Evolutionary conservation across 2,797 vertebrate genomes (phyloP).

Genomic region (Alauda arvensis): DNA sequence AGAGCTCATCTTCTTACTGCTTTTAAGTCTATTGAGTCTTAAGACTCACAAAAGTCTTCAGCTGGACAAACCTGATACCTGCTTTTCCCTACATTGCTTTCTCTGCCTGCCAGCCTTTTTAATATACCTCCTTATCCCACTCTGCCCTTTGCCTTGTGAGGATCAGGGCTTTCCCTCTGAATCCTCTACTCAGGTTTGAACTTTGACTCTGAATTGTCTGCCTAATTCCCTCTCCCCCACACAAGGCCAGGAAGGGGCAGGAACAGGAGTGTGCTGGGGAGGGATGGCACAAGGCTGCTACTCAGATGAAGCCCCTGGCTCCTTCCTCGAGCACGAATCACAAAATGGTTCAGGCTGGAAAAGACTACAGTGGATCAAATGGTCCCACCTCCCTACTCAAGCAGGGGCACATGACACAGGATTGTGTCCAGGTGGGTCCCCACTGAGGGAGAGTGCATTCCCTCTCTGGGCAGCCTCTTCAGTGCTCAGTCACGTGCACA

Average conservation of each 20-base stretch:
- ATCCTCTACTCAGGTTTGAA: neutral
- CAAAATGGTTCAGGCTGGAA: neutral
- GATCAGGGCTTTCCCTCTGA: neutral
- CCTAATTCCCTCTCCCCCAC: neutral
- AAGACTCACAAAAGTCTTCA: neutral
- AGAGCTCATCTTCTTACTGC: neutral
- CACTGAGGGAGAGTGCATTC: neutral
- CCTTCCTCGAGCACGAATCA: neutral
- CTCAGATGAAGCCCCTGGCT: neutral
- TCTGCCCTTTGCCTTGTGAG: neutral
- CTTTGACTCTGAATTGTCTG: neutral
- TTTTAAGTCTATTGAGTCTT: neutral
- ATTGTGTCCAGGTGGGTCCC: neutral
- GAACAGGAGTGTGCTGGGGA: neutral
- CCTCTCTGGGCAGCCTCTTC: neutral
- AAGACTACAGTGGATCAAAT: neutral
- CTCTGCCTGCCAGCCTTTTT: neutral
- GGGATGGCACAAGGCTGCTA: too few relatives aligned
- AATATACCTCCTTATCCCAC: neutral
- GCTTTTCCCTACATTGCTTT: neutral
- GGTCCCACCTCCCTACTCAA: neutral
- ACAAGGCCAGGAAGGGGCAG: neutral
- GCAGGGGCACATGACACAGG: neutral
- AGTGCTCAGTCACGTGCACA: neutral
- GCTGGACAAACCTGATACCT: accelerated